A percentile compares a stretch with the other conserved stretches of the same genome.
These are phyloP conservation scores for Hyposoter didymator DNA, from an alignment of 2,888 invertebrate genomes.

Conservation along the genomic window DNA sequence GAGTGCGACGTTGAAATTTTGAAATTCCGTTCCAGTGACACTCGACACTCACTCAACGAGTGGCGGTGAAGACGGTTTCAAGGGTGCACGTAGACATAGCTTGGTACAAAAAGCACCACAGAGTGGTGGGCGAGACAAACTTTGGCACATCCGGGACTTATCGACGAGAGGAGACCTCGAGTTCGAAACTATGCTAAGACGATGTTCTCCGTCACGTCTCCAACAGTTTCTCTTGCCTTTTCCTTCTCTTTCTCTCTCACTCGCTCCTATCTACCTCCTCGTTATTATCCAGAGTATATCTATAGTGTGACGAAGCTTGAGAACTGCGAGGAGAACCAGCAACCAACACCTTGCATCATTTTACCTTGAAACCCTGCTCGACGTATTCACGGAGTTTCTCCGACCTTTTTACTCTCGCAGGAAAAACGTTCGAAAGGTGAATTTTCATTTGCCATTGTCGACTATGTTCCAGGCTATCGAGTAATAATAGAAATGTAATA, in stretches of 20 bases:
- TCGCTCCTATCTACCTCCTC: not conserved
- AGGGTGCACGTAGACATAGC: slow-evolving; percentile 22
- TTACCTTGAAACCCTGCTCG: slow-evolving; percentile 22
- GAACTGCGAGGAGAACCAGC: slow-evolving; percentile 21
- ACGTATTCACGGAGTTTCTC: slow-evolving; percentile 20
- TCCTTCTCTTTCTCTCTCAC: not conserved
- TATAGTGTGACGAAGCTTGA: slow-evolving; percentile 10
- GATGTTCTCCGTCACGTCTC: slow-evolving; percentile 35
- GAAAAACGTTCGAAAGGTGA: not conserved
- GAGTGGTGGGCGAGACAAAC: slow-evolving; percentile 45
- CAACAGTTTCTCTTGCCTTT: slow-evolving; percentile 16
- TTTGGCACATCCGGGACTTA: slow-evolving; percentile 58
- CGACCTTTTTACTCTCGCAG: not conserved
- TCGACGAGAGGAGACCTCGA: slow-evolving; percentile 39
- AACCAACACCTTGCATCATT: slow-evolving; percentile 21
- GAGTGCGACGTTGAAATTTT: slow-evolving; percentile 55
- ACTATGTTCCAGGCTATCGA: not conserved
- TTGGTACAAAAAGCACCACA: slow-evolving; percentile 31
- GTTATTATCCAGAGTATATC: not conserved
- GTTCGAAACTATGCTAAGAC: slow-evolving; percentile 65
- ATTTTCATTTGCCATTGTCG: not conserved
- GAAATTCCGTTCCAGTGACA: slow-evolving; percentile 59
- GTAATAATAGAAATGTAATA: not conserved
- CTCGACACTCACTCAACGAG: slow-evolving; percentile 40
- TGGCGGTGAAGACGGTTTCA: slow-evolving; percentile 9